phyloP scores from a whole-genome alignment of 1,140 invertebrate genomes.

The Rhagoletis pomonella region DNA sequence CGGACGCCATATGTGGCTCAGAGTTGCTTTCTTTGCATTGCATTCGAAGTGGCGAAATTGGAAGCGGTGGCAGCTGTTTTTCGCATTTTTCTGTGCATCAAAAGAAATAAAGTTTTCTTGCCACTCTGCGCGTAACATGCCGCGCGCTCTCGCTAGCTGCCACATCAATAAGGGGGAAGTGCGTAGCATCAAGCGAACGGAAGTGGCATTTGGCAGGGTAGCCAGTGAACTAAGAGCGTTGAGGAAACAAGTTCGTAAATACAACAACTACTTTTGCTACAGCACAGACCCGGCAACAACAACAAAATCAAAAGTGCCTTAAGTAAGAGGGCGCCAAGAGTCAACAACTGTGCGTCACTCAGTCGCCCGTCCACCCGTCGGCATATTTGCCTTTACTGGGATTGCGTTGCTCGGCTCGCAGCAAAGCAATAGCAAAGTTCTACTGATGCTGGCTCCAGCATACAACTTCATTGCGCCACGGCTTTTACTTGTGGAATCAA shows the following conservation, averaged over 20 bases:
- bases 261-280: slow-evolving; percentile 27
- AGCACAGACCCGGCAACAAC: not conserved
- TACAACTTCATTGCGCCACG: slow-evolving; percentile 15
- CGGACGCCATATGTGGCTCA: too few species aligned
- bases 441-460: slow-evolving; percentile 23
- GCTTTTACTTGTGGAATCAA: slow-evolving; percentile 12
- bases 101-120: slow-evolving; percentile 49
- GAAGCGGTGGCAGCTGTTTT: slow-evolving; percentile 14
- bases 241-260: not conserved
- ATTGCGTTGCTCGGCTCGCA: not conserved
- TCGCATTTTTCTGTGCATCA: slow-evolving; percentile 41
- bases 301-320: not conserved
- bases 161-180: slow-evolving; percentile 37
- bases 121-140: not conserved
- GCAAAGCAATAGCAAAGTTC: not conserved
- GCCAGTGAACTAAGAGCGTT: slow-evolving; percentile 10
- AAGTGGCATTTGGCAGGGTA: slow-evolving; percentile 29
- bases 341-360: slow-evolving; percentile 9
- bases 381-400: too few species aligned
- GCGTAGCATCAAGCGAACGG: slow-evolving; percentile 35
- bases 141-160: not conserved
- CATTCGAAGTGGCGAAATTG: not conserved
- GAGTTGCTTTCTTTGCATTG: not conserved
- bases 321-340: slow-evolving; percentile 43
- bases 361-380: not conserved